phyloP scores from a whole-genome alignment of 2,797 vertebrate species.

The Parauchenoglanis ngamensis region DNA sequence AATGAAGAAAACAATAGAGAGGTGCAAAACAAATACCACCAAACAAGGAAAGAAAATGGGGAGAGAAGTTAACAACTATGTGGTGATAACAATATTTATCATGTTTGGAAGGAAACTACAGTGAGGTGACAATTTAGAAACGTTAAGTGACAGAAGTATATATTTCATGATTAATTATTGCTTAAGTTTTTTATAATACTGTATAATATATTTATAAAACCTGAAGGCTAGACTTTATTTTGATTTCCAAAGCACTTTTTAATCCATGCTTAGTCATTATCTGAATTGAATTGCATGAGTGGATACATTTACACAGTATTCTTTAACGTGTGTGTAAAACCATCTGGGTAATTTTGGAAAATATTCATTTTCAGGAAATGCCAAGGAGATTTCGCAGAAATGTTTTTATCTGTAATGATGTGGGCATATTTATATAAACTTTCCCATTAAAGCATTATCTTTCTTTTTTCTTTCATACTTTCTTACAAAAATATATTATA shows the following conservation, averaged over 20 bases:
- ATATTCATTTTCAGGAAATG: neutral
- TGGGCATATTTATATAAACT: neutral
- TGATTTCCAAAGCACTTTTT: neutral
- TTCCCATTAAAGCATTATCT: neutral
- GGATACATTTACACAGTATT: neutral
- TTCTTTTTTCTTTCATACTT: constrained; percentile 2
- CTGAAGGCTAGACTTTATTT: neutral
- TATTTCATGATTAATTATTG: constrained; percentile 1
- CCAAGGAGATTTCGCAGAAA: neutral
- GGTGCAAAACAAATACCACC: neutral
- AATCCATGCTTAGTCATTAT: constrained; percentile 8
- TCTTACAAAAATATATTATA: neutral
- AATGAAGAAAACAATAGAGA: constrained; percentile 31
- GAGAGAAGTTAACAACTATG: constrained; percentile 6
- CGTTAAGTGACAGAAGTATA: neutral
- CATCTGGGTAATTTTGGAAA: neutral
- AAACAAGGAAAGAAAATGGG: constrained; percentile 39
- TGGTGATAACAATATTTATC: constrained; percentile 21
- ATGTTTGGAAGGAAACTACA: constrained; percentile 10
- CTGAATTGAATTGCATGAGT: neutral
- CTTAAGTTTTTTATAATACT: neutral
- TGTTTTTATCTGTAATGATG: neutral
- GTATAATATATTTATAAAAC: neutral
- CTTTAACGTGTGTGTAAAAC: neutral
- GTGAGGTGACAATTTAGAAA: constrained; percentile 6